phyloP scores from a whole-genome alignment of 1,140 invertebrate genomes.

The Drosophila ogumai region DNA sequence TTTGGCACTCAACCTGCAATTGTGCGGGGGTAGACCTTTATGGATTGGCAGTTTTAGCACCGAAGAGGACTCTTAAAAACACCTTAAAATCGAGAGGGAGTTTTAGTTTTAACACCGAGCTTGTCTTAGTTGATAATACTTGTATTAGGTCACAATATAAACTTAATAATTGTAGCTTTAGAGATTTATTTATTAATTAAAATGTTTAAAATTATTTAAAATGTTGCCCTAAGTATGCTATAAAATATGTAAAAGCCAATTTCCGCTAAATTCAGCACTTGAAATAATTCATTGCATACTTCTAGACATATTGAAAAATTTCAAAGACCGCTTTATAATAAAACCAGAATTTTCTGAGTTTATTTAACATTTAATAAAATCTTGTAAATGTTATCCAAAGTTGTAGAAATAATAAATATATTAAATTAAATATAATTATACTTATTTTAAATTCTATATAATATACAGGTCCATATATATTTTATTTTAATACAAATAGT shows the following conservation, averaged over 20 bases:
- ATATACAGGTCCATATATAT: too few relatives aligned
- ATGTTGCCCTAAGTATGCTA: background rate
- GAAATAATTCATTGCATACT: background rate
- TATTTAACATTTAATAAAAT: too few relatives aligned
- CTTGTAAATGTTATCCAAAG: too few relatives aligned
- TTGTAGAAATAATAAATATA: too few relatives aligned
- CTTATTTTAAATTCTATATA: too few relatives aligned
- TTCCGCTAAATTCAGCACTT: background rate
- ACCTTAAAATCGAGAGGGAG: background rate
- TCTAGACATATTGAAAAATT: background rate
- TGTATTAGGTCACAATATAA: background rate
- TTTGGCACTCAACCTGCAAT: conserved; percentile 67
- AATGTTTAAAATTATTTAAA: background rate
- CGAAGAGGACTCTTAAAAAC: background rate
- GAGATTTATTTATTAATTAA: too few relatives aligned
- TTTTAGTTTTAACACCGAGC: background rate
- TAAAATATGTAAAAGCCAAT: too few relatives aligned
- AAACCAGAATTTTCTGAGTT: too few relatives aligned
- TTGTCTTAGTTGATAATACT: too few relatives aligned
- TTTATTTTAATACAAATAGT: too few relatives aligned
- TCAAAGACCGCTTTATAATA: too few relatives aligned
- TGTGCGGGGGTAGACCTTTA: conserved; percentile 16
- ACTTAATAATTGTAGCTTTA: background rate
- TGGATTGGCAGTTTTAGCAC: conserved; percentile 11
- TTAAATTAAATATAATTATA: too few relatives aligned